Conservation (phyloP, 2,797 vertebrate genomes). For the Eulemur rubriventer region DNA sequence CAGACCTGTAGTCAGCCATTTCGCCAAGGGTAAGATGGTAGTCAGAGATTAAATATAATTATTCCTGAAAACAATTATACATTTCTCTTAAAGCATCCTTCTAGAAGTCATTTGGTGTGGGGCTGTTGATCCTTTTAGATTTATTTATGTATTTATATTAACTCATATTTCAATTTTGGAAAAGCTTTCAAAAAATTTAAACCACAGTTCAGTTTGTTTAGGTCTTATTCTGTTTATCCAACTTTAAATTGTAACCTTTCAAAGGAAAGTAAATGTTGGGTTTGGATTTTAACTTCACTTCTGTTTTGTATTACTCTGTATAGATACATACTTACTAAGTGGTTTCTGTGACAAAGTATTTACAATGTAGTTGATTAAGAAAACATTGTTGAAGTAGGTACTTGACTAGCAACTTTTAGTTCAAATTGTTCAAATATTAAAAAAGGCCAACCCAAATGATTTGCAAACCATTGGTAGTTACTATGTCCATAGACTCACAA, state of each 20-base stretch:
- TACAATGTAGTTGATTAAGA: constrained; percentile 12
- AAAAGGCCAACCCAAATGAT: neutral
- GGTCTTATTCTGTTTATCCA: neutral
- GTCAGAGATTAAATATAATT: constrained; percentile 23
- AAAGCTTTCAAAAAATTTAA: constrained; percentile 30
- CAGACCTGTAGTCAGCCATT: neutral
- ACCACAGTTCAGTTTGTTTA: neutral
- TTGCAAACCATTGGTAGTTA: neutral
- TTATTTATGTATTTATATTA: constrained; percentile 35
- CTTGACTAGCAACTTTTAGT: constrained; percentile 12
- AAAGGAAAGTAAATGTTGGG: neutral
- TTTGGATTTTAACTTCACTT: neutral
- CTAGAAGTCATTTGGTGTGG: constrained; percentile 25
- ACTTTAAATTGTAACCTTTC: constrained; percentile 2
- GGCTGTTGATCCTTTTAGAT: neutral
- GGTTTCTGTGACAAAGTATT: constrained; percentile 30
- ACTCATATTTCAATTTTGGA: constrained; percentile 36
- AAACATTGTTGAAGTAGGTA: neutral
- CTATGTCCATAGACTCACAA: neutral
- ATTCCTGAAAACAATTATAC: neutral
- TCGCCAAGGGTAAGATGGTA: neutral
- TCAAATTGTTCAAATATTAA: neutral
- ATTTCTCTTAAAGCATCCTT: neutral
- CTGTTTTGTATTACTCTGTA: neutral
- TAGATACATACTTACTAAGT: neutral